These are phyloP conservation scores for Cyprinodon variegatus DNA, from an alignment of 2,113 vertebrate species.

Conservation along the genomic window DNA sequence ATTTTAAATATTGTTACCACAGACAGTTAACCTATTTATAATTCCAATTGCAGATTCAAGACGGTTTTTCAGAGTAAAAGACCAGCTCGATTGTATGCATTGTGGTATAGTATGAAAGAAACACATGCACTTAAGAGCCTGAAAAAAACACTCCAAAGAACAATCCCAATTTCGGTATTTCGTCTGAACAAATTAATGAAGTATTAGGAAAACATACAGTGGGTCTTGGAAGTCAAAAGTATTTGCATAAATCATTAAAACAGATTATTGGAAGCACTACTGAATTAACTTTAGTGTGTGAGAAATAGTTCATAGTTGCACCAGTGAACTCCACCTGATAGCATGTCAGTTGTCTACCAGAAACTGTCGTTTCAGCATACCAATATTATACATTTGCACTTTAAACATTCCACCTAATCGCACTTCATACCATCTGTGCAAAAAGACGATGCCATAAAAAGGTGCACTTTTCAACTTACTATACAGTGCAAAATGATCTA, in stretches of 20 bases:
- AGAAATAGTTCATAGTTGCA: constrained; percentile 20
- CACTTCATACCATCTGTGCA: constrained; percentile 59
- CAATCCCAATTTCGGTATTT: constrained; percentile 29
- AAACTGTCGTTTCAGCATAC: constrained; percentile 27
- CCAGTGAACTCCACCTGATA: constrained; percentile 6
- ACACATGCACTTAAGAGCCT: constrained; percentile 64
- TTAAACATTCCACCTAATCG: constrained; percentile 56
- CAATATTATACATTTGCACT: constrained; percentile 25
- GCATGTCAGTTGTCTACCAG: constrained; percentile 18
- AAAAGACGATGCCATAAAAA: constrained; percentile 39
- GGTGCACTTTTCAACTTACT: constrained; percentile 31
- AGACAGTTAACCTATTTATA: constrained; percentile 35
- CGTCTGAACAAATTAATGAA: not conserved
- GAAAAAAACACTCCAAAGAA: constrained; percentile 14
- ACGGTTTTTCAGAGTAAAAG: constrained; percentile 4
- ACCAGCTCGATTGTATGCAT: constrained; percentile 36
- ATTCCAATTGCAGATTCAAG: not conserved
- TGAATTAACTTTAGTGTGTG: constrained; percentile 27
- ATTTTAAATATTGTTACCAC: constrained; percentile 3
- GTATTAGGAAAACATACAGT: not conserved
- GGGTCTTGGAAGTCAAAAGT: not conserved
- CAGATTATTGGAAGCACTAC: constrained; percentile 62
- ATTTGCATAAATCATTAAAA: constrained; percentile 16
- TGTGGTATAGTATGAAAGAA: not conserved
- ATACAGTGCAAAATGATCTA: constrained; percentile 54